Base-by-base conservation (phyloP, 2,888 invertebrate genomes). In the Lomographa bimaculata region DNA sequence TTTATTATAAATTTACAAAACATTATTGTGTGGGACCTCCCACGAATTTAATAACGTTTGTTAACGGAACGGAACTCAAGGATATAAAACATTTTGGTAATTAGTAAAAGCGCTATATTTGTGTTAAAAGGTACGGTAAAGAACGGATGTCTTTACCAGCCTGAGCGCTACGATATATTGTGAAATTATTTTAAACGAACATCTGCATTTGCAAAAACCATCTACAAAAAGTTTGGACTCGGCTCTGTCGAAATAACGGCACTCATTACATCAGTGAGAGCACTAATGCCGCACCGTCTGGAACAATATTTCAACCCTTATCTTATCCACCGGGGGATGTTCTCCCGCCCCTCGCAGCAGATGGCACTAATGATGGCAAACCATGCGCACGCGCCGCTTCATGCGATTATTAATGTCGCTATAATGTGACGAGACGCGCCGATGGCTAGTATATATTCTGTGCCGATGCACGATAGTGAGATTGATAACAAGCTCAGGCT, bases 341-440 rank as follows among this genome's bases (percentile, higher is more conserved):
- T 41, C 33, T 19, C 8, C 25, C 29, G 12, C 32, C 18, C 3
- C 16, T 12, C 9, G 11, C 33, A 18, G 8, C 44, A 41, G 38
- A 21, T 33, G 41, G 21, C 27, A 11, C 34, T 34, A 38, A 35
- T 16, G 26, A 37, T 33, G 32, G 34, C 40, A 38, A 14, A 14
- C 24, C 17, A 7, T 38, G 57, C 57, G 64, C 62, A 62, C 64
- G 64, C 64, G 65, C 56, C 48, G 29, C 45, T 36, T 49, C 42
- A 47, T 42, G 40, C 40, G 25, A 23, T 41, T 60, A 57, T 55
- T 57, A 56, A 64, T 60, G 55, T 36, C 33, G 24, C 47, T 32
- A 34, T 40, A 39, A 37, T 49, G 57, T 50, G 53, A 33, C 28
- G 38, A 58, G 60, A 64, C 64, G 59, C 48, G 24, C 37, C 26